These are phyloP conservation scores for Drosophila rellima DNA, from an alignment of 2,888 invertebrate species.

Conservation along the genomic window DNA sequence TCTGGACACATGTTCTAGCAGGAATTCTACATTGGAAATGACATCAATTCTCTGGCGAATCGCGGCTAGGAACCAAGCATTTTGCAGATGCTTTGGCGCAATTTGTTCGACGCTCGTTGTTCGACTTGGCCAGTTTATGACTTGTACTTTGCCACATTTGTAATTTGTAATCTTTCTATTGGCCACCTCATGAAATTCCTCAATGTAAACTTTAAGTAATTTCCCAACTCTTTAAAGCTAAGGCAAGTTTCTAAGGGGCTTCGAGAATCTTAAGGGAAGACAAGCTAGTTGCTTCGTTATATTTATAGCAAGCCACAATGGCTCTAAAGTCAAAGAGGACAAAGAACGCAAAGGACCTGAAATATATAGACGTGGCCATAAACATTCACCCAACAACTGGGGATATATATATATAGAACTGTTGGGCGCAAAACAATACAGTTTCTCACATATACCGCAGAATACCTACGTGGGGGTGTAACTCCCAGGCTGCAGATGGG, in stretches of 20 bases:
- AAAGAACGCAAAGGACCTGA: constrained; percentile 46
- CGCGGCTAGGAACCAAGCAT: constrained; percentile 44
- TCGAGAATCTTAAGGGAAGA: constrained; percentile 2
- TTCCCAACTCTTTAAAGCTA: constrained; percentile 18
- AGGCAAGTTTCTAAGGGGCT: neutral
- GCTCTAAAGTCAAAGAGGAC: constrained; percentile 46
- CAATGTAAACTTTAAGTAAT: constrained; percentile 22
- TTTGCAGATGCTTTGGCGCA: constrained; percentile 61
- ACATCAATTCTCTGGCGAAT: constrained; percentile 80
- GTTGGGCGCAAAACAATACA: constrained; percentile 47
- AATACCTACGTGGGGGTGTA: neutral
- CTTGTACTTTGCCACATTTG: constrained; percentile 41
- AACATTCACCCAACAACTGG: constrained; percentile 35
- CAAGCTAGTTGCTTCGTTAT: constrained; percentile 20
- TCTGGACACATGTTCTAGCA: constrained; percentile 83
- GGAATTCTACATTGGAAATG: constrained; percentile 82
- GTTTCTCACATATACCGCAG: constrained; percentile 45
- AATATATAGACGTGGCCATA: constrained; percentile 27
- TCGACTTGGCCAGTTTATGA: constrained; percentile 43
- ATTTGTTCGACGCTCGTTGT: constrained; percentile 57
- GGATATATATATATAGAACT: constrained; percentile 17
- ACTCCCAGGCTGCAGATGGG: constrained; percentile 10
- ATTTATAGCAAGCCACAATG: constrained; percentile 31
- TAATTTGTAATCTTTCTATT: constrained; percentile 46
- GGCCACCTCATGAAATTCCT: constrained; percentile 34